Percentiles rank a stretch among this genome's conserved stretches.
Evolutionary conservation across 2,113 vertebrate species (phyloP).

Genomic region (Istiophorus platypterus): DNA sequence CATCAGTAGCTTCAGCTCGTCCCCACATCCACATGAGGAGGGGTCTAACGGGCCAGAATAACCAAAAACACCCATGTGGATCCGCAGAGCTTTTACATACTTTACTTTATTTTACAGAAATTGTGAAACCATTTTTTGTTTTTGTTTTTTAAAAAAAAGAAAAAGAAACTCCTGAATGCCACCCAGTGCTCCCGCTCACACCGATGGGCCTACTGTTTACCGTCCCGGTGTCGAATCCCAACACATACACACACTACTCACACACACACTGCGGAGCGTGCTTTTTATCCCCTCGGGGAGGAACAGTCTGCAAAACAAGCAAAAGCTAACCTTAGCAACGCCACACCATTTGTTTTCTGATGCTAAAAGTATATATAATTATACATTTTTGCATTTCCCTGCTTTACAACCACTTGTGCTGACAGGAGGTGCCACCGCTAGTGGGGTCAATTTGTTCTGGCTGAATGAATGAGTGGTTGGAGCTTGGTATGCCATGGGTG

Average conservation of each 20-base stretch:
- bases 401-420: constrained; percentile 23
- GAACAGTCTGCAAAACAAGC: neutral
- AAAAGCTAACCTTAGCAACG: neutral
- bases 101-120: neutral
- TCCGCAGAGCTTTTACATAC: neutral
- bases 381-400: constrained; percentile 37
- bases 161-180: neutral
- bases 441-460: constrained; percentile 50
- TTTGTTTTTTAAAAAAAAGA: neutral
- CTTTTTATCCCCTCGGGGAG: neutral
- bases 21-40: neutral
- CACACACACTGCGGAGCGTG: neutral
- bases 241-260: too few relatives aligned
- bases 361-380: constrained; percentile 23
- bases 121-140: too few relatives aligned
- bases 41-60: neutral
- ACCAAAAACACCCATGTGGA: neutral
- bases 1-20: neutral
- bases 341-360: constrained; percentile 9
- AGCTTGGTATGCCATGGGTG: constrained; percentile 37
- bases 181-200: too few relatives aligned
- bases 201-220: too few relatives aligned
- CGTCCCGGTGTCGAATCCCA: too few relatives aligned
- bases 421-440: constrained; percentile 37
- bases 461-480: constrained; percentile 57